Evolutionary conservation across 2,888 invertebrate species (phyloP).

Genomic region (Pyrocoelia pectoralis): DNA sequence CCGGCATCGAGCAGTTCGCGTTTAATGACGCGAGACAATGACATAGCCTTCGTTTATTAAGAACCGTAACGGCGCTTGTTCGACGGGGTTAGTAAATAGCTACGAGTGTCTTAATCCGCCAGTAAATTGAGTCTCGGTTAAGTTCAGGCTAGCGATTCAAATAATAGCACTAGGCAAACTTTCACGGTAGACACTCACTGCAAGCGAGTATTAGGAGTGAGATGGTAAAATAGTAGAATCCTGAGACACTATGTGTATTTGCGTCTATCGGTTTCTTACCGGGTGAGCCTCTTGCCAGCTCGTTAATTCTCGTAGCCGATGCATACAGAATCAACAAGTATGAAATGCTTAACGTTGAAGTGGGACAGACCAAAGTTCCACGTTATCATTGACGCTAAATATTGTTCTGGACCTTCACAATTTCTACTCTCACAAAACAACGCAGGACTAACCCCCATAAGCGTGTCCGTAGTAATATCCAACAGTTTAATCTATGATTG

Average conservation of each 20-base stretch:
- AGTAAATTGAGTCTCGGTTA: constrained; percentile 61
- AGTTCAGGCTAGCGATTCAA: constrained; percentile 56
- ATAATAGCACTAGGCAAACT: constrained; percentile 44
- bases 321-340: constrained; percentile 47
- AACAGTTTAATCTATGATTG: neutral
- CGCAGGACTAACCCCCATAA: too few species aligned
- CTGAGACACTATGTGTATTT: neutral
- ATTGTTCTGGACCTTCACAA: constrained; percentile 24
- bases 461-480: neutral
- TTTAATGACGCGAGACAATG: constrained; percentile 62
- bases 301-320: constrained; percentile 34
- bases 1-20: constrained; percentile 54
- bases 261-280: constrained; percentile 11
- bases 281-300: constrained; percentile 18
- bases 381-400: constrained; percentile 45
- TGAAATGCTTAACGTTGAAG: constrained; percentile 40
- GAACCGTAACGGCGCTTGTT: constrained; percentile 61
- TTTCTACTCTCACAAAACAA: too few species aligned
- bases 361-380: constrained; percentile 36
- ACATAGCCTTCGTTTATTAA: constrained; percentile 62
- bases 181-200: constrained; percentile 29
- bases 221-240: constrained; percentile 2
- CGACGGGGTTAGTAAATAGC: constrained; percentile 61
- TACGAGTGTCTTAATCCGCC: constrained; percentile 61
- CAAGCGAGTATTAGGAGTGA: constrained; percentile 8